Conservation (phyloP, 1,140 invertebrate species). For the Carcinoscorpius rotundicauda region DNA sequence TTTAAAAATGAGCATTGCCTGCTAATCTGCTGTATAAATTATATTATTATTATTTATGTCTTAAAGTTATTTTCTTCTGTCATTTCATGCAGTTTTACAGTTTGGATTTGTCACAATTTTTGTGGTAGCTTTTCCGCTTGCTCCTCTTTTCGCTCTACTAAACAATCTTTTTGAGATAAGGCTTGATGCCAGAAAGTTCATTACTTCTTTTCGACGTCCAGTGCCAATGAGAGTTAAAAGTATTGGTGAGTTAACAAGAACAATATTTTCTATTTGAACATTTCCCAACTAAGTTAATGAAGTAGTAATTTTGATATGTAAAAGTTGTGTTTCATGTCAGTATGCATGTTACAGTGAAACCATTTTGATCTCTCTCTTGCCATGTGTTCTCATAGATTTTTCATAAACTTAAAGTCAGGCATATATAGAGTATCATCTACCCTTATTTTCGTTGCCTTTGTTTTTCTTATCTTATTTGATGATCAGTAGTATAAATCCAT, state of each 20-base stretch:
- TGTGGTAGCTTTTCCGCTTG: slow-evolving; percentile 76
- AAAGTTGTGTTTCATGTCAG: background rate
- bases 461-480: no score
- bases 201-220: slow-evolving; percentile 68
- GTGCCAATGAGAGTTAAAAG: slow-evolving; percentile 69
- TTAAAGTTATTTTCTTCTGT: slow-evolving; percentile 20
- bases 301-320: background rate
- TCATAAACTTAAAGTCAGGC: no score
- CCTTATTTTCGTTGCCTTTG: no score
- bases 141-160: slow-evolving; percentile 67
- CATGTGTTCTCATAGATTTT: no score
- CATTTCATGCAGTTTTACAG: slow-evolving; percentile 52
- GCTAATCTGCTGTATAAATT: no score
- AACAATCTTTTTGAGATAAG: slow-evolving; percentile 85
- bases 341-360: no score
- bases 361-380: no score
- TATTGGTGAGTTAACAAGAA: slow-evolving; percentile 46
- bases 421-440: no score
- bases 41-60: no score
- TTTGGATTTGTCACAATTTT: slow-evolving; percentile 86
- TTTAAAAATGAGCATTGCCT: no score
- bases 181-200: slow-evolving; percentile 70
- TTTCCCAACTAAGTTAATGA: background rate
- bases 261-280: background rate
- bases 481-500: no score